A percentile compares a stretch with the other conserved stretches of the same genome.
Evolutionary conservation across 2,888 invertebrate species (phyloP).

Genomic region (Liposcelis brunnea): DNA sequence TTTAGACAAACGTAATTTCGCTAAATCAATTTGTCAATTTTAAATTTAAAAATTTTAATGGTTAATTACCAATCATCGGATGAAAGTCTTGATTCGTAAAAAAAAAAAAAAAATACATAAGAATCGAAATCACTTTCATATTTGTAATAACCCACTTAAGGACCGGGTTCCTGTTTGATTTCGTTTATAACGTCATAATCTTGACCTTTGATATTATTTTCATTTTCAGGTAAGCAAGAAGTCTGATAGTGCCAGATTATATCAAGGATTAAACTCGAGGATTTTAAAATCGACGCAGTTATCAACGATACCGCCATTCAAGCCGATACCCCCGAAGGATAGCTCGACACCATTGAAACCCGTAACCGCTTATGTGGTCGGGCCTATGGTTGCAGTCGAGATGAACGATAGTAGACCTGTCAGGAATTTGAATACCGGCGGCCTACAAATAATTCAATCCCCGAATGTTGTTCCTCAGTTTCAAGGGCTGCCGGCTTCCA

Average conservation of each 20-base stretch:
- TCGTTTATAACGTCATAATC: too few relatives aligned
- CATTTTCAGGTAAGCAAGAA: constrained; percentile 1
- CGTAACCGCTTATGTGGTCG: neutral
- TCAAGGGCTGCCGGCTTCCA: constrained; percentile 36
- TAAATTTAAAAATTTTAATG: too few relatives aligned
- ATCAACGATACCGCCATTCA: constrained; percentile 55
- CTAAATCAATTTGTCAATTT: too few relatives aligned
- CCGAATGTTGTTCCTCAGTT: constrained; percentile 32
- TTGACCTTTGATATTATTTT: neutral
- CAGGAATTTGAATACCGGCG: constrained; percentile 19
- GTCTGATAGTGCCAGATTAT: neutral
- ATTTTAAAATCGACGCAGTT: neutral
- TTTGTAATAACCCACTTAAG: too few relatives aligned
- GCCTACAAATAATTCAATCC: constrained; percentile 15
- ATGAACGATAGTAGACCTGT: neutral
- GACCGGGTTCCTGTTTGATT: too few relatives aligned
- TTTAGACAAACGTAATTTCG: too few relatives aligned
- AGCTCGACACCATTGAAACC: constrained; percentile 32
- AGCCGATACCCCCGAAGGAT: constrained; percentile 50
- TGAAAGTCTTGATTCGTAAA: too few relatives aligned
- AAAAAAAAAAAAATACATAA: too few relatives aligned
- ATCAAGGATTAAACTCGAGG: neutral
- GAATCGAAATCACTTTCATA: too few relatives aligned
- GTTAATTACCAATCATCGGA: too few relatives aligned
- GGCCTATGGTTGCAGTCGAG: constrained; percentile 5